Evolutionary conservation across 2,113 vertebrate genomes (phyloP), one percentile per base, ranked within the genome.

Genomic region (Cheirogaleus medius): DNA sequence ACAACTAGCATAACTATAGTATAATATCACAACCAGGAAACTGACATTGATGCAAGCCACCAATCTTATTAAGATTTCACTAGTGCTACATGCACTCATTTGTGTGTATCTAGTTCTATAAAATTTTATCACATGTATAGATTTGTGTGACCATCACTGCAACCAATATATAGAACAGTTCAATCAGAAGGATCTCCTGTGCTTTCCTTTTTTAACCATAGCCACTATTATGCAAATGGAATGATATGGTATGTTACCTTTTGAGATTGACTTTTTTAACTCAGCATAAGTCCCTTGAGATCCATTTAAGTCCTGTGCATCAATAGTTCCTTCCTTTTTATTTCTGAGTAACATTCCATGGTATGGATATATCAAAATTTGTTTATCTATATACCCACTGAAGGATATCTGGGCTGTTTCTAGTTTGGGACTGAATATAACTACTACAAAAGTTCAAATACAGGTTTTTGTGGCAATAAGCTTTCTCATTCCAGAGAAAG

Each of bases 371-470:
- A 78, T 42, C 39, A 80, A n/a, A 91, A 47, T 34, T 87, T 60
- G 25, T 60, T 84, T 52, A 97, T 29, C 81, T 63, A 93, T 74
- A 87, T 92, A 73, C 8, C 18, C 42, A 60, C 11, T 84, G 34
- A 64, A 93, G 56, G 21, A 66, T 89, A 78, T 47, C 63, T 63
- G 7, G 4, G 21, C n/a, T 87, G 25, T 89, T 93, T 64, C 32
- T n/a, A 69, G 15, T 94, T 87, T 54, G 69, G 74, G 52, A 5
- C 60, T 83, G 64, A 96, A 74, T 52, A 81, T 87, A 92, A 83
- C 3, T 23, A 42, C 87, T 84, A 64, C 21, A 4, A 73, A 91
- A 58, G 87, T 80, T 83, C 66, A 83, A 5, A 4, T 29, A 66
- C 2, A 85, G 25, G 34, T 60, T 95, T 84, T 74, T 78, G 39